These are phyloP conservation scores for Gasteruption jaculator DNA, from an alignment of 2,888 invertebrate genomes.

Conservation along the genomic window DNA sequence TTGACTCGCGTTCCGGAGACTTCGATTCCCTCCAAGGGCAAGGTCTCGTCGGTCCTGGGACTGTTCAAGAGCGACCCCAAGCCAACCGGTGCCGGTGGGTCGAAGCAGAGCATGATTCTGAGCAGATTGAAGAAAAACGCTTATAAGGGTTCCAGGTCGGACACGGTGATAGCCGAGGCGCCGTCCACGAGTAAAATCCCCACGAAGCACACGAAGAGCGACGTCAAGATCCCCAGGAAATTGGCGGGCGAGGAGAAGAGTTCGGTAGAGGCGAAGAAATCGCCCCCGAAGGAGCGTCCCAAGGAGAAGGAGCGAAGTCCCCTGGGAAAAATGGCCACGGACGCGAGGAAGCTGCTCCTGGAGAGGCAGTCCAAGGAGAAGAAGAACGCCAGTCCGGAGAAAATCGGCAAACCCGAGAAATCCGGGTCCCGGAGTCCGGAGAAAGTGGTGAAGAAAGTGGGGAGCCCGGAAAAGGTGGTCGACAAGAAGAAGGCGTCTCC, in stretches of 20 bases:
- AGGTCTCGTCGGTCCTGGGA: slow-evolving; percentile 72
- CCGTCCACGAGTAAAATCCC: slow-evolving; percentile 41
- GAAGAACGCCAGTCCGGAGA: slow-evolving; percentile 24
- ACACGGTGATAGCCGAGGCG: slow-evolving; percentile 24
- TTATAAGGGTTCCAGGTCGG: slow-evolving; percentile 41
- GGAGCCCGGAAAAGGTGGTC: slow-evolving; percentile 45
- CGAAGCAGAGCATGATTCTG: slow-evolving; percentile 31
- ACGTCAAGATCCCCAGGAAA: slow-evolving; percentile 27
- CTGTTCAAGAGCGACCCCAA: slow-evolving; percentile 63
- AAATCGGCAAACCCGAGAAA: no score
- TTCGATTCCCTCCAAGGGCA: slow-evolving; percentile 58
- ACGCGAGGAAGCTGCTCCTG: slow-evolving; percentile 42
- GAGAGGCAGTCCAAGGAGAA: slow-evolving; percentile 33
- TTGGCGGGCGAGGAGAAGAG: slow-evolving; percentile 25
- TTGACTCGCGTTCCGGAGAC: slow-evolving; percentile 35
- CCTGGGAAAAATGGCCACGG: slow-evolving; percentile 27
- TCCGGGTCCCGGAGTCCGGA: slow-evolving; percentile 37
- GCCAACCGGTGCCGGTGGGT: slow-evolving; percentile 20
- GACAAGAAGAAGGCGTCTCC: slow-evolving; percentile 26
- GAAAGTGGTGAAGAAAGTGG: slow-evolving; percentile 33
- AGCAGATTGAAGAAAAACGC: slow-evolving; percentile 59
- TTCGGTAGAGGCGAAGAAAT: slow-evolving; percentile 24
- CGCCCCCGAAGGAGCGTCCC: slow-evolving; percentile 28
- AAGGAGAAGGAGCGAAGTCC: slow-evolving; percentile 29
- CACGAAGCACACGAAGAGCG: slow-evolving; percentile 34